Conservation (phyloP, 2,888 invertebrate species). For the Exephanes ischioxanthus region DNA sequence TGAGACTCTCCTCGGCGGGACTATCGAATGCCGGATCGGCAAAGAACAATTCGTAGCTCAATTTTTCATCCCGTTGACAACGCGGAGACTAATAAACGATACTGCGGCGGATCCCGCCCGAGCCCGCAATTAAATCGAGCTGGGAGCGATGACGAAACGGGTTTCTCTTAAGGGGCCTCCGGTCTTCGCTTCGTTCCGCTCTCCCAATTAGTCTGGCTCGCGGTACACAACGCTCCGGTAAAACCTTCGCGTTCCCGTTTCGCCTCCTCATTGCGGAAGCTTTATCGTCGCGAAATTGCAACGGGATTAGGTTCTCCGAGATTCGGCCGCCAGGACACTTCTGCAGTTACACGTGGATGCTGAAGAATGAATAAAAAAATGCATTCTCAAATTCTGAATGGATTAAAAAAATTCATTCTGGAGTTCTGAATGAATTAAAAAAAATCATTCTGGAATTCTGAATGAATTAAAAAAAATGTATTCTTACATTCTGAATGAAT, state of each 20-base stretch:
- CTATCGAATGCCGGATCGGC: not conserved
- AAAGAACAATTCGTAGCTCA: slow-evolving; percentile 20
- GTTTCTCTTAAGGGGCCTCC: slow-evolving; percentile 3
- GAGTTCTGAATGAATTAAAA: too few species aligned
- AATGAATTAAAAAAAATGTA: too few species aligned
- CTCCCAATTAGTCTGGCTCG: slow-evolving; percentile 62
- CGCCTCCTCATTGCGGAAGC: not conserved
- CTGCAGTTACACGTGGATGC: not conserved
- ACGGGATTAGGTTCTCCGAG: not conserved
- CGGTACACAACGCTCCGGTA: not conserved
- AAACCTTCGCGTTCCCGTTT: not conserved
- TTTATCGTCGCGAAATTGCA: not conserved
- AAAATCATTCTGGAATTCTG: too few species aligned
- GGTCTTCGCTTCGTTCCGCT: not conserved
- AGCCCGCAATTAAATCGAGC: slow-evolving; percentile 34
- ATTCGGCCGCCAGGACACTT: not conserved
- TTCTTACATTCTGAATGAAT: too few species aligned
- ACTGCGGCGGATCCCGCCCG: not conserved
- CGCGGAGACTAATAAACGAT: slow-evolving; percentile 3
- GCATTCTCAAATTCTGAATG: too few species aligned
- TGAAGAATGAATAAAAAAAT: too few species aligned
- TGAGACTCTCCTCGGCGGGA: not conserved
- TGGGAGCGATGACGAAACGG: slow-evolving; percentile 23
- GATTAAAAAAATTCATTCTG: too few species aligned
- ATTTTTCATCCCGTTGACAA: slow-evolving; percentile 42